phyloP scores from a whole-genome alignment of 2,888 invertebrate species.

The Trisateles emortualis region DNA sequence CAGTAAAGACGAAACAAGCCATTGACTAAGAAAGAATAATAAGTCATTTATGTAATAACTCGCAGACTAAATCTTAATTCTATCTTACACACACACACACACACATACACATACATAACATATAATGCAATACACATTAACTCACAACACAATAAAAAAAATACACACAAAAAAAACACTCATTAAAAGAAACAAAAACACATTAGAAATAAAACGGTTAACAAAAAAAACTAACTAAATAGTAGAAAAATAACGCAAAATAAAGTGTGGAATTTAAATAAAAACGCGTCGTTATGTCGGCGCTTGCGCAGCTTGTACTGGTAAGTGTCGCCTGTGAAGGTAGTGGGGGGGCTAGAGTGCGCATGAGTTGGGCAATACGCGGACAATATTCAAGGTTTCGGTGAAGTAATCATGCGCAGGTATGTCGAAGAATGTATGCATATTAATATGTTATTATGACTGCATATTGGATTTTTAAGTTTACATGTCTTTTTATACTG shows the following conservation, averaged over 20 bases:
- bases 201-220: not conserved
- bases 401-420: conserved; percentile 7
- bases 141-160: conserved; percentile 17
- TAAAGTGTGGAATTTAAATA: not conserved
- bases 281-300: not conserved
- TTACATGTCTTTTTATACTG: too few species aligned
- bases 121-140: too few species aligned
- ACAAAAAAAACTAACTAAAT: not conserved
- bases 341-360: conserved; percentile 25
- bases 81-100: too few species aligned
- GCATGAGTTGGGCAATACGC: conserved; percentile 33
- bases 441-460: too few species aligned
- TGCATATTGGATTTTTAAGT: too few species aligned
- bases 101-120: too few species aligned
- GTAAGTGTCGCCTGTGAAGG: conserved; percentile 12
- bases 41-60: too few species aligned
- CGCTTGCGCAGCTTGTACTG: conserved; percentile 24
- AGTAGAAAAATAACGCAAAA: not conserved
- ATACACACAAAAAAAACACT: conserved; percentile 6
- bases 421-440: conserved; percentile 3
- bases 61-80: too few species aligned
- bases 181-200: conserved; percentile 1
- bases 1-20: too few species aligned
- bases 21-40: too few species aligned
- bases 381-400: conserved; percentile 41